Base-by-base conservation (phyloP, 2,113 vertebrate species). In the Phainopepla nitens region DNA sequence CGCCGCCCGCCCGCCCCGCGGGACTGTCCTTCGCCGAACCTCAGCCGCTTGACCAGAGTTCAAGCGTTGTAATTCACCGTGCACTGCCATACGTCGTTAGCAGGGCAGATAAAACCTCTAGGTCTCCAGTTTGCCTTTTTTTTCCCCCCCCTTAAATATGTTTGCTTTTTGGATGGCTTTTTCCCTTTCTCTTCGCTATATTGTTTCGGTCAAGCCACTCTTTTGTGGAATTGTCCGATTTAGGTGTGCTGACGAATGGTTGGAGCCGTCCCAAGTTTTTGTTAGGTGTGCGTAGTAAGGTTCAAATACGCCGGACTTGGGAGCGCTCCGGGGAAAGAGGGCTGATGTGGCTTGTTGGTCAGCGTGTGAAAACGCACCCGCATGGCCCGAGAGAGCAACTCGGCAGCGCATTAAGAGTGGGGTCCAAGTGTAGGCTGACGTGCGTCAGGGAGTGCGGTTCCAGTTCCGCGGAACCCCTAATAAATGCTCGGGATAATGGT, bases 121-220 rank as follows among this genome's bases (percentile, higher is more conserved):
- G 31, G 18, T 73, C 23, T 47, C 14, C 15, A 11, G 6, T 1
- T 42, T 10, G 7, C 20, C 39, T 54, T 21, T 41, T 60, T 24
- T 53, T 28, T 16, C n/a, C n/a, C n/a, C n/a, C n/a, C n/a, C n/a
- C 10, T 27, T 41, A 7, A 19, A 14, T 8, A 8, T 36, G 4
- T 15, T 51, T 61, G 7, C 1, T 10, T 42, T 76, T 78, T 16
- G 22, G 1, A 15, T 39, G 19, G 19, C 23, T 23, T 17, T 14
- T 9, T 4, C 10, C 2, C 3, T 18, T 42, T 6, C 44, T 47
- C 2, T 19, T 70, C 13, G 1, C 42, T 68, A 1, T 0, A 1
- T 22, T 49, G 31, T 51, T 39, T 22, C 20, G 27, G 19, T 39
- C 31, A 10, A 27, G 14, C 13, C 58, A 23, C 2, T 3, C n/a